phyloP scores from a whole-genome alignment of 2,113 vertebrate species.

The Phaethornis superciliosus region DNA sequence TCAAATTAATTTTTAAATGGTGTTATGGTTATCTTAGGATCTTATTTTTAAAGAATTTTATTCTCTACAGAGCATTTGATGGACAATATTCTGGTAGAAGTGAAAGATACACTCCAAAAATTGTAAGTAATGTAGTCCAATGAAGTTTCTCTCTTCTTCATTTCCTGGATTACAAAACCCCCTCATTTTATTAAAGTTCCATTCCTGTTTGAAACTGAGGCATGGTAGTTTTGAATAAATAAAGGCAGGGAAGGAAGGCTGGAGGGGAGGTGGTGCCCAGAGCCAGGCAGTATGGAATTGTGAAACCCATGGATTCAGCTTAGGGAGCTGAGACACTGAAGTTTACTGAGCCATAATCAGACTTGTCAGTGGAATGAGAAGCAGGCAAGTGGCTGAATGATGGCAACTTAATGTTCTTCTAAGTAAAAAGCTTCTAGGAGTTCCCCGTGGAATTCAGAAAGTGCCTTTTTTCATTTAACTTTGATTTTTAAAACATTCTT shows the following conservation, averaged over 20 bases:
- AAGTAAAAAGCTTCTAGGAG: background rate
- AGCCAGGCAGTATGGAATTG: background rate
- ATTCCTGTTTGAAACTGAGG: background rate
- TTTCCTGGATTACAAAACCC: background rate
- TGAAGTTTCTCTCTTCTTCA: background rate
- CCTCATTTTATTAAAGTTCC: background rate
- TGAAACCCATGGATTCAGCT: background rate
- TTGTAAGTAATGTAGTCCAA: background rate
- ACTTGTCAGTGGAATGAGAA: background rate
- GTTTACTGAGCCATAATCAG: background rate
- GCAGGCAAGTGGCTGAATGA: background rate
- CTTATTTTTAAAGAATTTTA: background rate
- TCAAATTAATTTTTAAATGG: background rate
- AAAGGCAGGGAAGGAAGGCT: background rate
- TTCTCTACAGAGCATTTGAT: accelerated
- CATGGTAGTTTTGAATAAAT: background rate
- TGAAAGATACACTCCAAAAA: background rate
- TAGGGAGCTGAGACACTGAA: background rate
- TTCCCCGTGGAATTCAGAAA: background rate
- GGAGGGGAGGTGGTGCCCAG: background rate
- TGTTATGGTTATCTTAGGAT: background rate
- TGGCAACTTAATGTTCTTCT: background rate
- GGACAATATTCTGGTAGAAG: background rate
- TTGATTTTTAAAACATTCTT: background rate
- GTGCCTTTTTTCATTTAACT: background rate